These are phyloP conservation scores for Clarias batrachus DNA, from an alignment of 2,113 vertebrate species.

Conservation along the genomic window DNA sequence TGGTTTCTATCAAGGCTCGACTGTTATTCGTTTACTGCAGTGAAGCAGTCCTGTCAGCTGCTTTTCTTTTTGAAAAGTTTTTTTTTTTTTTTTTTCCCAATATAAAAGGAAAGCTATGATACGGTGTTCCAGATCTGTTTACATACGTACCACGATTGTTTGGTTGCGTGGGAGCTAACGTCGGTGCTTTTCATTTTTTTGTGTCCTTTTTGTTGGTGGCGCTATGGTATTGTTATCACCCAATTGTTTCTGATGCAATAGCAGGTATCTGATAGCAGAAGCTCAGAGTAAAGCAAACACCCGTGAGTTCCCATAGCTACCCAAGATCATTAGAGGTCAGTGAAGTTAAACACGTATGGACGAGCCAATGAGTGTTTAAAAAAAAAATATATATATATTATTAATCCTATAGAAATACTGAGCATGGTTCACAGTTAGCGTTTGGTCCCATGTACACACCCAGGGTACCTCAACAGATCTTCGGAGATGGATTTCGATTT, in stretches of 20 bases:
- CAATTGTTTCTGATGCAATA: neutral
- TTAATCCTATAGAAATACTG: neutral
- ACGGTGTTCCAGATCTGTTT: neutral
- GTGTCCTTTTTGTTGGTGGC: neutral
- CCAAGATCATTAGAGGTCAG: neutral
- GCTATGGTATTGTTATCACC: neutral
- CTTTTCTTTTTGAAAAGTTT: neutral
- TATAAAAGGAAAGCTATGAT: neutral
- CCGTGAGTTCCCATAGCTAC: neutral
- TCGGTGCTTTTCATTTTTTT: neutral
- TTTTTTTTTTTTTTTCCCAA: neutral
- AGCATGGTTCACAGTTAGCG: neutral
- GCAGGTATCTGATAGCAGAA: neutral
- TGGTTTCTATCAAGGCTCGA: neutral
- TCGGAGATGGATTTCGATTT: neutral
- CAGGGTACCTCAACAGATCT: neutral
- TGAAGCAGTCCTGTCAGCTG: neutral
- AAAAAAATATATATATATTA: too few species aligned
- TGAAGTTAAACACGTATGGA: neutral
- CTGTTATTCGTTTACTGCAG: neutral
- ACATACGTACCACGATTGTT: neutral
- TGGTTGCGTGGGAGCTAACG: neutral
- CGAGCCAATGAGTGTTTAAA: neutral
- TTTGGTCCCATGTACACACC: neutral
- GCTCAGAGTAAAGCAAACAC: neutral